phyloP scores from a whole-genome alignment of 2,888 invertebrate genomes.

The Mythimna loreyi region DNA sequence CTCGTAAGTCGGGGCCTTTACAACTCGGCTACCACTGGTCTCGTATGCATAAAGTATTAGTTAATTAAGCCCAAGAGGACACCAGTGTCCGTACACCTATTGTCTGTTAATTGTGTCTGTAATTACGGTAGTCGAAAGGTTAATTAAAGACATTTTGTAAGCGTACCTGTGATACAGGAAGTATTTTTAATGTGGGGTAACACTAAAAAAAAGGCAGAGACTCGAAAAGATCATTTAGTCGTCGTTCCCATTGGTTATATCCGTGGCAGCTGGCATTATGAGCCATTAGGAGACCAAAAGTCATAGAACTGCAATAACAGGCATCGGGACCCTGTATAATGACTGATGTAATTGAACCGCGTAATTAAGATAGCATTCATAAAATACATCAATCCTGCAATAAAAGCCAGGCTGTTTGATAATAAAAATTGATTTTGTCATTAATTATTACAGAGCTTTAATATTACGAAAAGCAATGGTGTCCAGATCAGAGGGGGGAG shows the following conservation, averaged over 20 bases:
- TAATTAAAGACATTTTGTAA: no score
- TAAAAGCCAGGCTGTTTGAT: conserved; percentile 15
- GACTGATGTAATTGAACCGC: conserved; percentile 34
- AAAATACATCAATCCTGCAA: conserved; percentile 20
- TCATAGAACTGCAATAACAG: conserved; percentile 55
- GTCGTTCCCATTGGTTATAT: not conserved
- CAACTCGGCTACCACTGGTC: no score
- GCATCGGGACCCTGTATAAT: conserved; percentile 38
- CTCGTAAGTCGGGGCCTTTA: no score
- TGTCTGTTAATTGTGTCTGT: no score
- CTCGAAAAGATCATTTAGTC: conserved; percentile 17
- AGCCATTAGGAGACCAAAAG: conserved; percentile 25
- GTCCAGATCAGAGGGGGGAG: not conserved
- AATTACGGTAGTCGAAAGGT: no score
- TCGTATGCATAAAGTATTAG: no score
- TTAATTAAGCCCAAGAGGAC: no score
- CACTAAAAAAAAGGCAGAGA: not conserved
- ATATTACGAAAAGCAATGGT: not conserved
- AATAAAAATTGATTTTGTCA: conserved; percentile 18
- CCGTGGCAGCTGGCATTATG: conserved; percentile 23
- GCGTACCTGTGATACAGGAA: no score
- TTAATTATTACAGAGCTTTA: not conserved
- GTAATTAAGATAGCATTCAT: conserved; percentile 32
- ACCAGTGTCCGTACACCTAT: no score
- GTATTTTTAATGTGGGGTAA: no score